Evolutionary conservation across 2,113 vertebrate species (phyloP), one percentile per base, ranked within the genome.

Genomic region (Nothoprocta pentlandii): DNA sequence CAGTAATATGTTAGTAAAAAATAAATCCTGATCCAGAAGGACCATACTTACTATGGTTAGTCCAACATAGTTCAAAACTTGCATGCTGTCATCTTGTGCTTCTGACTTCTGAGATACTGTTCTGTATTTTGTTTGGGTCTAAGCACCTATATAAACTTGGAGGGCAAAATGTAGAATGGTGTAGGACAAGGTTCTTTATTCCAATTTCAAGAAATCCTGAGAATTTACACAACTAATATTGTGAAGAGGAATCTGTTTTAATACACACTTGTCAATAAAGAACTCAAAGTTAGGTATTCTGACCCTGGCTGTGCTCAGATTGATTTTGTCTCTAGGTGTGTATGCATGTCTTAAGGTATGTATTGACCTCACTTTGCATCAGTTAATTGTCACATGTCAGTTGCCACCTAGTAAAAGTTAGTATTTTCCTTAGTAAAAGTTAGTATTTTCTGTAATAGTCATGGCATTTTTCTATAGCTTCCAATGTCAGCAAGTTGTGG

Each of bases 321-420:
- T 42, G 90, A 83, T 80, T 93, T 44, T 86, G 62, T 54, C 61
- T 94, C 54, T 86, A 90, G 85, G 39, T 85, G 47, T 80, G 41
- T 54, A 21, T 95, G 70, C 93, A 95, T 85, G 94, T 85, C 12
- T 95, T 46, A 32, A 89, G 51, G 36, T 58, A 42, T 79, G 54
- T 85, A 64, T 69, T 90, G 84, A 77, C 71, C 74, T 91, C 23
- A 62, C 88, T 96, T 95, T 95, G 70, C 51, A 63, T 90, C 66
- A 83, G 39, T 74, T 86, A 93, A 82, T 94, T 89, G 83, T 53
- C 69, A 54, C 39, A 85, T 53, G 64, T 94, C 10, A 77, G 80
- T 73, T 61, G 51, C 93, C 75, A 88, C 87, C 75, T 56, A 46
- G 79, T 12, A 85, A 49, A 86, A 94, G 62, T 94, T 80, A 94